Percentiles rank a stretch among this genome's conserved stretches.
These are phyloP conservation scores for Probaryconus sp. DNA, from an alignment of 1,140 invertebrate species.

Conservation along the genomic window DNA sequence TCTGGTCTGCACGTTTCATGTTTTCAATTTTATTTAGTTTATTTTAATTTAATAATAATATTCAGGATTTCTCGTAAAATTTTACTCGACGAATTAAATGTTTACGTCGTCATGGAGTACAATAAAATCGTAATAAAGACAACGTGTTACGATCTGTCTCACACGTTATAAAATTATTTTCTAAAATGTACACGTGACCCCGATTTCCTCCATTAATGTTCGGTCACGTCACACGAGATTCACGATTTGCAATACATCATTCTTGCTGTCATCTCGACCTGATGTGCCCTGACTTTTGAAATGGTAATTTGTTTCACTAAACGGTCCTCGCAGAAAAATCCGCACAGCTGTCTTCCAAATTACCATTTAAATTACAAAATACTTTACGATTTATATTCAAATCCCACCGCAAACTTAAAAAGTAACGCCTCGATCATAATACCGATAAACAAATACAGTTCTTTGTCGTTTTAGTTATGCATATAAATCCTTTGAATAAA, in stretches of 20 bases:
- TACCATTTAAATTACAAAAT: slow-evolving; percentile 61
- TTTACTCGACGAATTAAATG: slow-evolving; percentile 36
- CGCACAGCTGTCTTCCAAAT: slow-evolving; percentile 32
- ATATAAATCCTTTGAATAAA: too few relatives aligned
- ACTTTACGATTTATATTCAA: slow-evolving; percentile 32
- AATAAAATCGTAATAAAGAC: slow-evolving; percentile 32
- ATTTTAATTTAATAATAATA: too few relatives aligned
- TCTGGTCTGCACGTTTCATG: too few relatives aligned
- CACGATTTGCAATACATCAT: slow-evolving; percentile 52
- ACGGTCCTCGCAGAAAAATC: slow-evolving; percentile 11
- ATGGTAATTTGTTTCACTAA: slow-evolving; percentile 38
- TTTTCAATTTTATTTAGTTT: too few relatives aligned
- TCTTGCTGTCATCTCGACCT: slow-evolving; percentile 45
- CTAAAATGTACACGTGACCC: slow-evolving; percentile 30
- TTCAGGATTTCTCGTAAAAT: too few relatives aligned
- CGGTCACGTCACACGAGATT: slow-evolving; percentile 28
- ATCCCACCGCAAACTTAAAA: not conserved
- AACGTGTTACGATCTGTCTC: too few relatives aligned
- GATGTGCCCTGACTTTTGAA: slow-evolving; percentile 32
- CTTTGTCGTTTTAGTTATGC: too few relatives aligned
- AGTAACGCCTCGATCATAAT: not conserved
- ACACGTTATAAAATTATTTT: slow-evolving; percentile 42
- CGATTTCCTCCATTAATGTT: slow-evolving; percentile 39
- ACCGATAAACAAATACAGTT: too few relatives aligned
- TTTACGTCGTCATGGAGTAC: slow-evolving; percentile 4